phyloP scores from a whole-genome alignment of 2,113 vertebrate species.

The Globicephala melas region DNA sequence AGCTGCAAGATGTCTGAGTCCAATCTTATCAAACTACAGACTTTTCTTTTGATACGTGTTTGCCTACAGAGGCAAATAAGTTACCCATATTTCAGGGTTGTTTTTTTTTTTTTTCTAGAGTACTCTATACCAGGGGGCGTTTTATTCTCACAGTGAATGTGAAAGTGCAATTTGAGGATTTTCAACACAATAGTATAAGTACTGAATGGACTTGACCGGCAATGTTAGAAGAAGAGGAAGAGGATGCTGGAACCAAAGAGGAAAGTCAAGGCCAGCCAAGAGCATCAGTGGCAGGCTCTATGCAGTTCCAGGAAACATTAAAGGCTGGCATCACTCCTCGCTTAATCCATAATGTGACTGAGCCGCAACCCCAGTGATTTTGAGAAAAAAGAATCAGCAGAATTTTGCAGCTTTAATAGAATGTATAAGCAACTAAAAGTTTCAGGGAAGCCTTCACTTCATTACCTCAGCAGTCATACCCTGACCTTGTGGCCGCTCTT shows the following conservation, averaged over 20 bases:
- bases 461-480: constrained; percentile 71
- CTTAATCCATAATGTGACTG: constrained; percentile 53
- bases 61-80: background rate
- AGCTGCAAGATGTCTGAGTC: background rate
- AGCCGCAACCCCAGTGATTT: constrained; percentile 54
- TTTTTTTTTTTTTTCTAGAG: background rate
- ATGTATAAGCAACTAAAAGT: constrained; percentile 64
- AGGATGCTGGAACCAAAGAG: background rate
- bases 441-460: constrained; percentile 67
- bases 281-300: background rate
- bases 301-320: background rate
- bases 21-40: background rate
- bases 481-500: constrained; percentile 73
- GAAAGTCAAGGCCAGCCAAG: background rate
- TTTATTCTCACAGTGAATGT: background rate
- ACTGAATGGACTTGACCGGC: background rate
- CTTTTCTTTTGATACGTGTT: background rate
- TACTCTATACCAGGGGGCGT: background rate
- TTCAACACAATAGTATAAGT: background rate
- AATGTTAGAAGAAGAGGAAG: background rate
- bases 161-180: background rate
- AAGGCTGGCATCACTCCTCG: background rate
- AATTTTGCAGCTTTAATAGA: constrained; percentile 72
- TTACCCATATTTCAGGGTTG: background rate
- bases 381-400: constrained; percentile 69